Percentiles rank a stretch among this genome's conserved stretches.
These are phyloP conservation scores for Dendrolimus punctatus DNA, from an alignment of 1,140 invertebrate genomes.

Conservation along the genomic window DNA sequence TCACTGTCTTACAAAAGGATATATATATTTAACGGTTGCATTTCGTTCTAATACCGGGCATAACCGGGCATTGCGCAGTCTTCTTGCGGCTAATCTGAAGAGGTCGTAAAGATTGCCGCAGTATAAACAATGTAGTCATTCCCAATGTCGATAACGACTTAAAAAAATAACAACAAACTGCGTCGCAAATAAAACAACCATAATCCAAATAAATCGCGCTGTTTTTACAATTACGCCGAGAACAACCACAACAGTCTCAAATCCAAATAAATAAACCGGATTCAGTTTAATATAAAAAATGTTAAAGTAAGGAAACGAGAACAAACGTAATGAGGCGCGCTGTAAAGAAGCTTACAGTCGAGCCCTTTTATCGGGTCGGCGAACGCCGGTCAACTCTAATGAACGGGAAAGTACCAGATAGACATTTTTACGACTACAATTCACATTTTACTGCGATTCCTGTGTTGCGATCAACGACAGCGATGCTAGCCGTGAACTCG, in stretches of 20 bases:
- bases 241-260: background rate
- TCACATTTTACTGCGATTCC: slow-evolving; percentile 22
- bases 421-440: slow-evolving; percentile 32
- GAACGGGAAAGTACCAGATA: slow-evolving; percentile 28
- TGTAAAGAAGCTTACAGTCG: slow-evolving; percentile 29
- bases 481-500: too few relatives aligned
- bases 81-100: too few relatives aligned
- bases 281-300: background rate
- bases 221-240: slow-evolving; percentile 1
- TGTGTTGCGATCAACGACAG: slow-evolving; percentile 10
- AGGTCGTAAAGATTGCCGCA: too few relatives aligned
- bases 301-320: slow-evolving; percentile 11
- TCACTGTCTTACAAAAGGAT: too few relatives aligned
- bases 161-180: too few relatives aligned
- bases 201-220: too few relatives aligned
- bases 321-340: slow-evolving; percentile 15
- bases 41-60: too few relatives aligned
- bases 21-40: too few relatives aligned
- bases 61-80: too few relatives aligned
- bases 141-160: too few relatives aligned
- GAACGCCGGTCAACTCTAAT: slow-evolving; percentile 21
- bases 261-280: slow-evolving; percentile 1
- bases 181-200: too few relatives aligned
- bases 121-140: too few relatives aligned
- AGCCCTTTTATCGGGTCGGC: slow-evolving; percentile 23